Conservation (phyloP, 2,797 vertebrate genomes). For the Lycodopsis pacificus region DNA sequence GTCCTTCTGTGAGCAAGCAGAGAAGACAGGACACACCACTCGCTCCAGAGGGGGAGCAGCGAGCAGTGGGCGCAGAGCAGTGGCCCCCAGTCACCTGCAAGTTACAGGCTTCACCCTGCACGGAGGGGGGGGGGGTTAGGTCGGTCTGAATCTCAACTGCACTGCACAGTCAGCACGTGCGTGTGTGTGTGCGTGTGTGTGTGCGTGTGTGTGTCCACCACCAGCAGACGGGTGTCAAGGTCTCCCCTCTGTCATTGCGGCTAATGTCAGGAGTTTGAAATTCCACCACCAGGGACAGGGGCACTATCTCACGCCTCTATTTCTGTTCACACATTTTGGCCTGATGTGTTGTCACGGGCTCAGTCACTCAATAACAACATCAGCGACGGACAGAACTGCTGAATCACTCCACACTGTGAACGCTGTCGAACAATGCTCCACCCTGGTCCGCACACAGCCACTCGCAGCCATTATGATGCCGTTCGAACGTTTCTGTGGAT, state of each 20-base stretch:
- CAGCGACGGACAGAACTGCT: constrained; percentile 42
- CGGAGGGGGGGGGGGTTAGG: not conserved
- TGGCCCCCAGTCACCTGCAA: constrained; percentile 35
- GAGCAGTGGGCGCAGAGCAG: constrained; percentile 14
- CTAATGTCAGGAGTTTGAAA: constrained; percentile 51
- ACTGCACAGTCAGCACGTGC: too few relatives aligned
- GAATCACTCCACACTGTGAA: constrained; percentile 39
- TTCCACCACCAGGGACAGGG: constrained; percentile 66
- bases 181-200: not conserved
- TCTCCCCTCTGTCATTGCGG: constrained; percentile 49
- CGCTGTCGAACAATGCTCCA: constrained; percentile 5
- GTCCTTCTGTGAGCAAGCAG: constrained; percentile 42
- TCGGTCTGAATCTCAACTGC: constrained; percentile 53
- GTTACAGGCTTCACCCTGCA: constrained; percentile 36
- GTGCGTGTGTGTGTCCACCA: constrained; percentile 15
- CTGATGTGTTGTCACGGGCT: constrained; percentile 34
- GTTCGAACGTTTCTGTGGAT: not conserved
- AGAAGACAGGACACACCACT: constrained; percentile 48
- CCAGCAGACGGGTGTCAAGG: constrained; percentile 34
- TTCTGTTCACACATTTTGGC: constrained; percentile 54
- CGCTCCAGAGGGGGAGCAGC: constrained; percentile 14
- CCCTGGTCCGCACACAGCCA: constrained; percentile 1
- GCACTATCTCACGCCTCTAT: constrained; percentile 57
- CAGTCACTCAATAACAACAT: constrained; percentile 25
- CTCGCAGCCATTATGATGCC: constrained; percentile 4